Base-by-base conservation (phyloP, 2,888 invertebrate species). In the Agriopis marginaria region DNA sequence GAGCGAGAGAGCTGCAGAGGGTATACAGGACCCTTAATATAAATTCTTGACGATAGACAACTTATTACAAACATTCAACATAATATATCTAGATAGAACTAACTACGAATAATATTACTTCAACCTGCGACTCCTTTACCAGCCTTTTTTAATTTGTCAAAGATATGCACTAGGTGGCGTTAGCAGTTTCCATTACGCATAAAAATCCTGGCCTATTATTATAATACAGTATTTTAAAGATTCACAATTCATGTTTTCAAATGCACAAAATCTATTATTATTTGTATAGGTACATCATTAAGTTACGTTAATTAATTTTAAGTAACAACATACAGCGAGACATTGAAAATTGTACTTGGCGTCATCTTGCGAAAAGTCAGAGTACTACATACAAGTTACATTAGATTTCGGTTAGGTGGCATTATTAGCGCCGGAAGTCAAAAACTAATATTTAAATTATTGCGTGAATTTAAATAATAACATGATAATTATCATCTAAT, bases 371-470 rank as follows among this genome's bases (percentile, higher is more conserved):
- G n/a, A 7, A 23, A 12, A 6, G n/a, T 11, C 8, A 14, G 6
- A 50, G 39, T 7, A 50, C 42, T 40, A 58, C 42, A 12, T 23
- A 39, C n/a, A 50, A 51, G 4, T 23, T 44, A 3, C 12, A 53
- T 44, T 32, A 8, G 49, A 50, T 10, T 4, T 11, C n/a, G n/a
- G 14, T 11, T 39, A 65, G 69, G 80, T 83, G 83, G 81, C 82
- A 78, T 11, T 73, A 44, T 50, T 51, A 70, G 61, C 68, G 63
- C 82, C 81, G 81, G 81, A 81, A 75, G 71, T 71, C 66, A 66
- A 49, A 53, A 54, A 49, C 11, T 62, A 59, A 62, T 62, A 59
- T 49, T 61, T 42, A 59, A 10, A 42, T 44, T 54, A 61, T 55
- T 63, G 47, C 60, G 50, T 42, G 17, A n/a, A 49, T 68, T 59